Base-by-base conservation (phyloP, 2,888 invertebrate species). In the Pristionchus japonicus region DNA sequence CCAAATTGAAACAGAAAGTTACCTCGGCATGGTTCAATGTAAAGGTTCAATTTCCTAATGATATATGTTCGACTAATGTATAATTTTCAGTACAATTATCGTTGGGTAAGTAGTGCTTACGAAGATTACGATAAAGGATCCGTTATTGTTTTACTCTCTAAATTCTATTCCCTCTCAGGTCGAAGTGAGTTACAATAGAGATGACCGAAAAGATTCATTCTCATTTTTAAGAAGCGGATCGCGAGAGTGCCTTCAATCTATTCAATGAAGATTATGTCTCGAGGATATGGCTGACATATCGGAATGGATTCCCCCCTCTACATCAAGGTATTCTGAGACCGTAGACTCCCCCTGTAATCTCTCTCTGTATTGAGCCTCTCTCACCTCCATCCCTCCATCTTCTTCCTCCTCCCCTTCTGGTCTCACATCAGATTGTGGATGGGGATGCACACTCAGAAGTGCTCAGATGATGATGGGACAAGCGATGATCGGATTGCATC, bases 401-500 rank as follows among this genome's bases (percentile, higher is more conserved):
- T 52, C 52, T 0, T 52, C 52, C 27, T 61, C 93, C 15, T 84
- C 89, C 43, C 88, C 90, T 15, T 88, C 90, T 13, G 27, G 57
- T 6, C 6, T 64, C 6, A 85, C 97, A 1, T 97, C 97, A 6
- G 98, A 98, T 95, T 97, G 97, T 95, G 98, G 98, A 6, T 98
- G 98, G 98, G 98, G 98, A 0, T 98, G 98, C 94, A 97, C 96
- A 96, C 92, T 97, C 40, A 96, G 98, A 84, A 97, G 97, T 95
- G 97, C 97, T 15, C 98, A 98, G 95, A 98, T 98, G 98, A 96
- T 98, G 95, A 95, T 98, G 89, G 97, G 97, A 0, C 97, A 98
- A 95, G 97, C 97, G 20, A 95, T 98, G 88, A 96, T 97, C 70
- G 96, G 96, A 91, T 97, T 97, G 94, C 97, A 97, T 95, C 95